Conservation (phyloP, 2,113 vertebrate species). For the Sturnira hondurensis region DNA sequence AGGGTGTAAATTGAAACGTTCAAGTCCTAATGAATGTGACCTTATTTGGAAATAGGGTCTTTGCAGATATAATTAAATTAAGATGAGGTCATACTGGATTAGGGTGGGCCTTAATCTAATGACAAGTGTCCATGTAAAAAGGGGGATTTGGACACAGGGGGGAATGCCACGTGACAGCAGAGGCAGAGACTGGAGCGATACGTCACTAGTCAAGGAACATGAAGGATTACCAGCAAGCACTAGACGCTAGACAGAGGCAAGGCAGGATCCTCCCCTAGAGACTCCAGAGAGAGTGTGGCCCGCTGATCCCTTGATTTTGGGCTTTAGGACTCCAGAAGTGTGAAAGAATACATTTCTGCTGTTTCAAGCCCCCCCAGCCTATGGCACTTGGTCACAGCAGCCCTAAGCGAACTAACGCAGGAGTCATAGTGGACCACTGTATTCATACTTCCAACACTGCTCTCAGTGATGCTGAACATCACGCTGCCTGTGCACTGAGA, state of each 20-base stretch:
- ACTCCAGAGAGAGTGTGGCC: not conserved
- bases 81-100: not conserved
- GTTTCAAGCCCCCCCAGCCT: not conserved
- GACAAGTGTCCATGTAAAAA: not conserved
- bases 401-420: not conserved
- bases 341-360: not conserved
- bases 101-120: not conserved
- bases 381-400: not conserved
- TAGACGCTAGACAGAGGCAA: not conserved
- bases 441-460: too few species aligned
- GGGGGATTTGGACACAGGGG: not conserved
- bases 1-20: not conserved
- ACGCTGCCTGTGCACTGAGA: too few species aligned
- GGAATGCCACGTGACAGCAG: not conserved
- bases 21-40: not conserved
- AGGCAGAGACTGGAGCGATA: not conserved
- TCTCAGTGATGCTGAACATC: rapidly evolving
- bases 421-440: not conserved
- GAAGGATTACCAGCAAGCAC: not conserved
- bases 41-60: not conserved
- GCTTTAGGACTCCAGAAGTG: not conserved
- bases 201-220: not conserved
- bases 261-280: not conserved
- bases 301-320: not conserved
- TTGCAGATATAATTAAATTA: not conserved